Percentiles rank a stretch among this genome's conserved stretches.
Evolutionary conservation across 2,113 vertebrate species (phyloP).

Genomic region (Malurus cyaneus): DNA sequence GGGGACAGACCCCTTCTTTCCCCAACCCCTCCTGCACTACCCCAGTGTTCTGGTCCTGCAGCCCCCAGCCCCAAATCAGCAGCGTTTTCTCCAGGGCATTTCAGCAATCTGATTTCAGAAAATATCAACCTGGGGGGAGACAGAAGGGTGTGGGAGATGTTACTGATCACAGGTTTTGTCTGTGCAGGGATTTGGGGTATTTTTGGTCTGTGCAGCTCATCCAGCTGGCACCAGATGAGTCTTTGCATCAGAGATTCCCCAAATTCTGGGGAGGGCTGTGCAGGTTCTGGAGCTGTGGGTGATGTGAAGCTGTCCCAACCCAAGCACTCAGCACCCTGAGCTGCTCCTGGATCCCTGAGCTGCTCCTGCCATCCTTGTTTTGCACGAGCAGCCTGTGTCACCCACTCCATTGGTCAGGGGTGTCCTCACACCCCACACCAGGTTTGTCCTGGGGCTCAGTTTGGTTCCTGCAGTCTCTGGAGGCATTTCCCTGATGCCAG

Average conservation of each 20-base stretch:
- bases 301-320: background rate
- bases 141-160: background rate
- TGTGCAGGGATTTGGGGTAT: background rate
- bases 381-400: background rate
- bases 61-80: background rate
- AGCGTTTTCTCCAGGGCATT: fast-evolving
- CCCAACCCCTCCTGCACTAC: fast-evolving
- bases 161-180: background rate
- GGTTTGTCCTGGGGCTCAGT: background rate
- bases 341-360: background rate
- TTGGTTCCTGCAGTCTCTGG: fast-evolving
- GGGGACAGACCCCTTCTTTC: background rate
- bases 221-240: background rate
- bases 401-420: background rate
- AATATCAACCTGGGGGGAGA: background rate
- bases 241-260: background rate
- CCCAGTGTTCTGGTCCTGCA: fast-evolving
- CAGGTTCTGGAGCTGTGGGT: background rate
- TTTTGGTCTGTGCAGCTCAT: background rate
- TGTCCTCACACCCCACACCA: background rate
- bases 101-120: background rate
- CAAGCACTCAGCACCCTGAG: background rate
- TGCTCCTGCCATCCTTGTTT: background rate
- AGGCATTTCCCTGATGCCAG: background rate
- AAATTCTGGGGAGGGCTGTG: background rate